phyloP scores from a whole-genome alignment of 2,888 invertebrate species.

The Halictus quadricinctus region DNA sequence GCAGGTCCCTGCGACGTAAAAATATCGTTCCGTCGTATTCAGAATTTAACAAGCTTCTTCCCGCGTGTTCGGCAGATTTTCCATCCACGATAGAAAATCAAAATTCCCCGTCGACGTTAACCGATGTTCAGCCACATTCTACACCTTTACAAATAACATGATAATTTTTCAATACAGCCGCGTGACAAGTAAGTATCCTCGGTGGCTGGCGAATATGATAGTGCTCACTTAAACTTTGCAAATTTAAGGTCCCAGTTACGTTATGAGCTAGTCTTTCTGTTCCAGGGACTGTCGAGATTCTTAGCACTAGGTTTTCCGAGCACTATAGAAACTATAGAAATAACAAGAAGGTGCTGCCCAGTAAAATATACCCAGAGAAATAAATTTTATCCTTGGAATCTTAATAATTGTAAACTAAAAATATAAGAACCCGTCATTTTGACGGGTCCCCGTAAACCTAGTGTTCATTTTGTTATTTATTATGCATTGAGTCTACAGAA shows the following conservation, averaged over 20 bases:
- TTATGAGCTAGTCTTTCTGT: too few species aligned
- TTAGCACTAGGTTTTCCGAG: too few species aligned
- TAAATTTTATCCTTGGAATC: too few species aligned
- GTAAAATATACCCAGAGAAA: too few species aligned
- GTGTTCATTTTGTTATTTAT: too few species aligned
- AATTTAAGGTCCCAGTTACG: background rate
- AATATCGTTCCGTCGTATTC: background rate
- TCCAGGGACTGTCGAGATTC: too few species aligned
- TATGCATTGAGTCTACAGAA: too few species aligned
- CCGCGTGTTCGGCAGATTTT: background rate
- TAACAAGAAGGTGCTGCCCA: too few species aligned
- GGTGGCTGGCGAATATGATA: background rate
- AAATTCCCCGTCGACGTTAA: slow-evolving; percentile 2
- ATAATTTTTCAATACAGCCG: background rate
- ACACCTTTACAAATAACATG: background rate
- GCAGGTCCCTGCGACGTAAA: background rate
- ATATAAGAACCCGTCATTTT: too few species aligned
- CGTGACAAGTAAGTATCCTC: background rate
- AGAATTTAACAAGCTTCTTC: slow-evolving; percentile 14
- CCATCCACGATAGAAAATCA: background rate
- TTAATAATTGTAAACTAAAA: too few species aligned
- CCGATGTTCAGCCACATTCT: background rate
- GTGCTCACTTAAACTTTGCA: background rate
- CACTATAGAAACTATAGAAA: too few species aligned
- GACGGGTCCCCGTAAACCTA: too few species aligned